Conservation (phyloP, 2,888 invertebrate species). For the Taphrorychus bicolor region DNA sequence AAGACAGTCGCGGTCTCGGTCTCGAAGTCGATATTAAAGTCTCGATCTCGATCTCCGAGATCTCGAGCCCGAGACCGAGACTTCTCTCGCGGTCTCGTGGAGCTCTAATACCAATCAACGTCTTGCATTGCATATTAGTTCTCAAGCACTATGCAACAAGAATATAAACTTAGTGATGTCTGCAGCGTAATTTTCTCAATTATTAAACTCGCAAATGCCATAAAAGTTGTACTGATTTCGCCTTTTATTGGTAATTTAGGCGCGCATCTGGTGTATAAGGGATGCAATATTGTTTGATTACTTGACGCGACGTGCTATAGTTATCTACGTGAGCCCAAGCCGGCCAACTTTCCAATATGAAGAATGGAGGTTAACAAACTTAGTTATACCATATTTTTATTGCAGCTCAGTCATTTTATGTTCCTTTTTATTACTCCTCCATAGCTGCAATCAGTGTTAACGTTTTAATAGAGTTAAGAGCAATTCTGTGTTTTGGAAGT, state of each 20-base stretch:
- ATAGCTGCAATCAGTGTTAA: slow-evolving; percentile 18
- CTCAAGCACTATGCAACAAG: too few species aligned
- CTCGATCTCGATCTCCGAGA: too few species aligned
- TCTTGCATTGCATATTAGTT: too few species aligned
- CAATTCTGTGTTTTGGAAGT: slow-evolving; percentile 1
- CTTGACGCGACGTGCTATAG: slow-evolving; percentile 30
- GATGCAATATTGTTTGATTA: slow-evolving; percentile 31
- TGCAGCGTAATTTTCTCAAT: neutral
- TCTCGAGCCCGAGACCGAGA: too few species aligned
- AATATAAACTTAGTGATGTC: slow-evolving; percentile 8
- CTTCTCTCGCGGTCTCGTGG: too few species aligned
- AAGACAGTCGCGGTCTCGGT: too few species aligned
- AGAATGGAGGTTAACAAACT: slow-evolving; percentile 33
- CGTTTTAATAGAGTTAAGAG: slow-evolving; percentile 9
- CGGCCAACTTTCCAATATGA: slow-evolving; percentile 10
- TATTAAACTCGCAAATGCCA: slow-evolving; percentile 11
- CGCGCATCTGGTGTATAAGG: slow-evolving; percentile 20
- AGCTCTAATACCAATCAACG: too few species aligned
- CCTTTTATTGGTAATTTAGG: slow-evolving; percentile 24
- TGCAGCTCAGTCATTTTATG: slow-evolving; percentile 18
- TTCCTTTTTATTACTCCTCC: slow-evolving; percentile 14
- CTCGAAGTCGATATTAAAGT: too few species aligned
- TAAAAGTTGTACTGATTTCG: slow-evolving; percentile 7
- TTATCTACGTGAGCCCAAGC: slow-evolving; percentile 20
- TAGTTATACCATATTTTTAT: slow-evolving; percentile 29